Evolutionary conservation across 2,797 vertebrate genomes (phyloP), one percentile per base, ranked within the genome.

Genomic region (Nannoperca australis): DNA sequence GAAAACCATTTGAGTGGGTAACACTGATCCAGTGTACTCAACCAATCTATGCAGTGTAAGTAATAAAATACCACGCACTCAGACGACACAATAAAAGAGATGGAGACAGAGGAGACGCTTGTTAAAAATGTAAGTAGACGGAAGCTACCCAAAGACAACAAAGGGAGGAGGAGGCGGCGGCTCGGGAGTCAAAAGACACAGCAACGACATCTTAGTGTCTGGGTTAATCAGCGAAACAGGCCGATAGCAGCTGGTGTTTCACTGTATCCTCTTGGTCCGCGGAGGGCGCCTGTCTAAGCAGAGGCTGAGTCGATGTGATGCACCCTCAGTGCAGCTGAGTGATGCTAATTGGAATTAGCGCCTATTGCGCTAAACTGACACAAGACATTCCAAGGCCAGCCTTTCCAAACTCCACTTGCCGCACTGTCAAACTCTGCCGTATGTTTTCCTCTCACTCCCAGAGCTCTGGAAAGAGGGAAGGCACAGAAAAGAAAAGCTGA

Each of bases 61-160:
- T 94, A 93, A 93, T 94, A 94, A 94, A 94, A 94, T 90, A 90
- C 93, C 86, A 86, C 89, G 73, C 91, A 90, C 91, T 93, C 93
- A 94, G 93, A 92, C 92, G 83, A 91, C 91, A 92, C 93, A 92
- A 92, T 93, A 92, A 94, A 94, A 92, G 93, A 94, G 92, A 92
- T 92, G 91, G 93, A 93, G 93, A 94, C 92, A 91, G 92, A 92
- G 87, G 93, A 93, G 91, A 91, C 73, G 90, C 93, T 94, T 94
- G 93, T 94, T 94, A 94, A 94, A 94, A 93, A 94, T 93, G 93
- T 93, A 94, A 92, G 92, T 91, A 90, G 92, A 92, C 89, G 90
- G 92, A 94, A 92, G 91, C 85, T 85, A 85, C 74, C 79, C 70
- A 65, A 90, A 90, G 84, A 91, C 91, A 90, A 89, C 88, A 87